phyloP scores from a whole-genome alignment of 1,140 invertebrate genomes.

The Aphelenchoides avenae region DNA sequence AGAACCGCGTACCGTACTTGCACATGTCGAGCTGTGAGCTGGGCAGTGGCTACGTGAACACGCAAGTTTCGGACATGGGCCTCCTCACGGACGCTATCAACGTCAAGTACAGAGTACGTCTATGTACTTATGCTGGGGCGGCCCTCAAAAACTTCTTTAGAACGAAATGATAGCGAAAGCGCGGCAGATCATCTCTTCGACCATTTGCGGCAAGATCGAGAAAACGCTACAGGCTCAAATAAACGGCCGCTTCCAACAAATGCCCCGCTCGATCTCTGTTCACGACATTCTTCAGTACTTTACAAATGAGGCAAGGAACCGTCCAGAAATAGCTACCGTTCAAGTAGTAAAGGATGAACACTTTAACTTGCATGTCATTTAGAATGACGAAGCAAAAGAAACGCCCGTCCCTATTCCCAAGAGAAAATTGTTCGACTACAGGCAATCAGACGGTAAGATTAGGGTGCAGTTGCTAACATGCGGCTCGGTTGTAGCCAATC shows the following conservation, averaged over 20 bases:
- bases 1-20: slow-evolving; percentile 34
- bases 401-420: neutral
- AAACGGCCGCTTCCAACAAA: slow-evolving; percentile 21
- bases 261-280: slow-evolving; percentile 27
- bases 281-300: slow-evolving; percentile 13
- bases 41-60: slow-evolving; percentile 32
- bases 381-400: slow-evolving; percentile 7
- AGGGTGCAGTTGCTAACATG: too few relatives aligned
- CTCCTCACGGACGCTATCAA: slow-evolving; percentile 42
- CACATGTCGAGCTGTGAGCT: slow-evolving; percentile 21
- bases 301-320: slow-evolving; percentile 3
- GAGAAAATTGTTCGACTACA: slow-evolving; percentile 7
- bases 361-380: slow-evolving; percentile 10
- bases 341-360: neutral
- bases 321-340: too few relatives aligned
- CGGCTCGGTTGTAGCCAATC: too few relatives aligned
- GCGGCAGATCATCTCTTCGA: slow-evolving; percentile 36
- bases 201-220: slow-evolving; percentile 41
- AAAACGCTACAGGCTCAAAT: slow-evolving; percentile 36
- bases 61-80: slow-evolving; percentile 37
- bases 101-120: slow-evolving; percentile 42
- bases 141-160: slow-evolving; percentile 24
- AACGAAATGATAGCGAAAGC: slow-evolving; percentile 43
- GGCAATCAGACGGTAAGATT: neutral
- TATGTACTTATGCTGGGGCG: slow-evolving; percentile 19